These are phyloP conservation scores for Anthopleura xanthogrammica DNA, from an alignment of 92 coral and sea anemone genomes.

Conservation along the genomic window DNA sequence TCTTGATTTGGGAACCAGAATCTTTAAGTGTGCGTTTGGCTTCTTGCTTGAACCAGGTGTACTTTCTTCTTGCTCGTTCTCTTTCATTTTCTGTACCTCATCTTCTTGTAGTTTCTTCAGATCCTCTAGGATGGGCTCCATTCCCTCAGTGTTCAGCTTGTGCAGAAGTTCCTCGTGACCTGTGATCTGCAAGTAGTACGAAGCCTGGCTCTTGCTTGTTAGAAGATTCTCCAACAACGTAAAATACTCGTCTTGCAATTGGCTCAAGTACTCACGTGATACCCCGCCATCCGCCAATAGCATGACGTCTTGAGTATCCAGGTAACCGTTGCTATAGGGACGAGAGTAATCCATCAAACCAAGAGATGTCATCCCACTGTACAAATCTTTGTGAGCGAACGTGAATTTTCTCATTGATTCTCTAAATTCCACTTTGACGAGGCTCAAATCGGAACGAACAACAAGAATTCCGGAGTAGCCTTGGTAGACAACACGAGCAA, in stretches of 20 bases:
- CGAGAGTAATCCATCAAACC: conserved; percentile 57
- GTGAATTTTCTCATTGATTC: conserved; percentile 84
- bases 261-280: conserved; percentile 41
- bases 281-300: conserved; percentile 58
- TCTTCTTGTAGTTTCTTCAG: conserved; percentile 20
- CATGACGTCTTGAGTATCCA: conserved; percentile 47
- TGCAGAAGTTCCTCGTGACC: conserved; percentile 40
- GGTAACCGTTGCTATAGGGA: conserved; percentile 63
- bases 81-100: conserved; percentile 31
- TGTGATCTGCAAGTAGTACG: conserved; percentile 51
- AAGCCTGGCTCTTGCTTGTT: conserved; percentile 49
- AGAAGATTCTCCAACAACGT: conserved; percentile 31
- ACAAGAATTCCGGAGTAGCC: conserved; percentile 55
- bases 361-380: conserved; percentile 21
- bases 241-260: conserved; percentile 54
- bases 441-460: conserved; percentile 24
- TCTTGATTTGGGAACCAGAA: conserved; percentile 65
- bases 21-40: conserved; percentile 15
- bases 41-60: neutral
- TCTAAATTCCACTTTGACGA: conserved; percentile 69
- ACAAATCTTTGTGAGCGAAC: conserved; percentile 15
- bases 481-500: conserved; percentile 59
- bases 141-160: conserved; percentile 40
- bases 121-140: conserved; percentile 7
- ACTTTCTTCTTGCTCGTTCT: neutral